These are phyloP conservation scores for Melanotus villosus DNA, from an alignment of 2,888 invertebrate genomes.

Conservation along the genomic window DNA sequence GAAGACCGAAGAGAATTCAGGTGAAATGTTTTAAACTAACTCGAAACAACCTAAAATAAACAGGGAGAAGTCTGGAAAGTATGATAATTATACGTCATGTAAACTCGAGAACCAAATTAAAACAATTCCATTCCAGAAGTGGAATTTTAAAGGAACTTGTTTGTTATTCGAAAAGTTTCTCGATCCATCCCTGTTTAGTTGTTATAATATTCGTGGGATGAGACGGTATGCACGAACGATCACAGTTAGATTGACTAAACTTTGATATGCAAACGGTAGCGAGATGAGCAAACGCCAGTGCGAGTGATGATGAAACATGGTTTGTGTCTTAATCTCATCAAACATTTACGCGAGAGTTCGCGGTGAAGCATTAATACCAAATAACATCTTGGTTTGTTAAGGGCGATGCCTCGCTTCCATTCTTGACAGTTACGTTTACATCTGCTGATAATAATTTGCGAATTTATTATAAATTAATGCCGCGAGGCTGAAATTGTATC, in stretches of 20 bases:
- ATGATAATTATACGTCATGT: slow-evolving; percentile 17
- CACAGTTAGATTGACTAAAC: slow-evolving; percentile 50
- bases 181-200: slow-evolving; percentile 32
- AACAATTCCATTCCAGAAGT: slow-evolving; percentile 20
- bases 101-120: slow-evolving; percentile 18
- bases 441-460: slow-evolving; percentile 38
- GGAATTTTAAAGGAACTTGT: slow-evolving; percentile 26
- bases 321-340: slow-evolving; percentile 69
- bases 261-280: slow-evolving; percentile 55
- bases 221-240: slow-evolving; percentile 54
- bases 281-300: slow-evolving; percentile 52
- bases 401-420: slow-evolving; percentile 38
- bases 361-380: slow-evolving; percentile 55
- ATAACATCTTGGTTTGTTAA: slow-evolving; percentile 54
- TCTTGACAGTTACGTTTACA: slow-evolving; percentile 38
- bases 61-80: neutral
- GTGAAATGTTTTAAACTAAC: neutral
- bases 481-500: slow-evolving; percentile 8
- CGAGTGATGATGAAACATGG: slow-evolving; percentile 66
- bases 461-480: slow-evolving; percentile 40
- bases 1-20: too few relatives aligned
- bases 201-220: slow-evolving; percentile 55
- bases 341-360: slow-evolving; percentile 62
- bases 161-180: slow-evolving; percentile 32
- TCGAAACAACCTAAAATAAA: neutral